Evolutionary conservation across 2,888 invertebrate genomes (phyloP).

Genomic region (Drosophila borealis): DNA sequence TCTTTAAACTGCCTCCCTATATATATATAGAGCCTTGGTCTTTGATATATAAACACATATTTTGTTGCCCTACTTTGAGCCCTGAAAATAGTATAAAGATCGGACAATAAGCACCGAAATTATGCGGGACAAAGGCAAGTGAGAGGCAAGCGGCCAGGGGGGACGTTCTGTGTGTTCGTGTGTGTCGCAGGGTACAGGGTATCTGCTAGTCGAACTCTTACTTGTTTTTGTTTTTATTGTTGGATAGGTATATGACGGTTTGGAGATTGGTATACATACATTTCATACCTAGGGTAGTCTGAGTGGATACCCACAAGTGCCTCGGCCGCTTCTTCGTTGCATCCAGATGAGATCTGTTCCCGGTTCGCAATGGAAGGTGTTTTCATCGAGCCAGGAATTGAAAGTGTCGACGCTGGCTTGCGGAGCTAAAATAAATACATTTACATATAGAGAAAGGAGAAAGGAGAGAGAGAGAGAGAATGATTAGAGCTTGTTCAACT

Average conservation of each 20-base stretch:
- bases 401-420: slow-evolving; percentile 98
- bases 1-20: too few relatives aligned
- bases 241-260: slow-evolving; percentile 30
- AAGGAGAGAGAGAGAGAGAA: neutral
- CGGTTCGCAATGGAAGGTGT: slow-evolving; percentile 86
- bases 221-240: neutral
- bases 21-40: too few relatives aligned
- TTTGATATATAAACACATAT: too few relatives aligned
- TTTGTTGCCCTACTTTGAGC: too few relatives aligned
- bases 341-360: slow-evolving; percentile 87
- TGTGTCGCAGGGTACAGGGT: too few relatives aligned
- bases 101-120: too few relatives aligned
- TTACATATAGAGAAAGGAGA: neutral
- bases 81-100: too few relatives aligned
- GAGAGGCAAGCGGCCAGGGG: too few relatives aligned
- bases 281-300: slow-evolving; percentile 90
- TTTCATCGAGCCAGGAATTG: slow-evolving; percentile 98
- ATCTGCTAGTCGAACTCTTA: neutral
- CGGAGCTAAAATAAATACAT: slow-evolving; percentile 89
- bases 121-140: too few relatives aligned
- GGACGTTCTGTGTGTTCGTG: too few relatives aligned
- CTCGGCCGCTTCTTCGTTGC: slow-evolving; percentile 93
- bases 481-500: neutral
- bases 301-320: slow-evolving; percentile 95
- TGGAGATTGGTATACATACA: slow-evolving; percentile 80